Evolutionary conservation across 2,797 vertebrate species (phyloP), one percentile per base, ranked within the genome.

Genomic region (Onychomys leucogaster): DNA sequence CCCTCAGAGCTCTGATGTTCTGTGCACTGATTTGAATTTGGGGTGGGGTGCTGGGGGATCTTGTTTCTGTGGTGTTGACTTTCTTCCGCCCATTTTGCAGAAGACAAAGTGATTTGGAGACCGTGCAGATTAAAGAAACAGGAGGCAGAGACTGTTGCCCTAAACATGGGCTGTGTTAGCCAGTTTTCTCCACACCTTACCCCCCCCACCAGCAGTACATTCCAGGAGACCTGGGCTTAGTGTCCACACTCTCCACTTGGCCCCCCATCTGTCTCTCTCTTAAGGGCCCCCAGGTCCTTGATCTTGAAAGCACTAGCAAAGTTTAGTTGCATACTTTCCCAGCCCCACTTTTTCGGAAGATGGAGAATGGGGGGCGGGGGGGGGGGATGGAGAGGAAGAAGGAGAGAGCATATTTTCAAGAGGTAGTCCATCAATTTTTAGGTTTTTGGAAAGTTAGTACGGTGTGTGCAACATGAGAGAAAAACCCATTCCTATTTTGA

Each of bases 1-100:
- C 90, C 85, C 71, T 91, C 23, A 14, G 85, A 84, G 90, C 92
- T 90, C 67, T 94, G 94, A 90, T 91, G 95, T 80, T 95, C 90
- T 75, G 37, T 34, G 32, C 71, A 57, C 52, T 0, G 10, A 37
- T 71, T 94, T 43, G 41, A 61, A 77, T 17, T 5, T 89, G 52
- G 46, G 37, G 6, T 61, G 0, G 5, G 49, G 5, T 76, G 52
- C 82, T 2, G 90, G 76, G 61, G 65, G 85, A 37, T 65, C 95
- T 94, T 80, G 32, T 83, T 95, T 93, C 94, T 71, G 7, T 46
- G 59, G 63, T 93, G 67, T 76, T 94, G 90, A 96, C 81, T 93
- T 61, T 63, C 41, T 94, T 77, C 96, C 14, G 59, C 81, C 43
- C 10, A 1, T 86, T 97, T 80, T 27, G 6, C 78, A 80, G 85